These are phyloP conservation scores for Ailuropoda melanoleuca DNA, from an alignment of 2,113 vertebrate genomes.

Conservation along the genomic window DNA sequence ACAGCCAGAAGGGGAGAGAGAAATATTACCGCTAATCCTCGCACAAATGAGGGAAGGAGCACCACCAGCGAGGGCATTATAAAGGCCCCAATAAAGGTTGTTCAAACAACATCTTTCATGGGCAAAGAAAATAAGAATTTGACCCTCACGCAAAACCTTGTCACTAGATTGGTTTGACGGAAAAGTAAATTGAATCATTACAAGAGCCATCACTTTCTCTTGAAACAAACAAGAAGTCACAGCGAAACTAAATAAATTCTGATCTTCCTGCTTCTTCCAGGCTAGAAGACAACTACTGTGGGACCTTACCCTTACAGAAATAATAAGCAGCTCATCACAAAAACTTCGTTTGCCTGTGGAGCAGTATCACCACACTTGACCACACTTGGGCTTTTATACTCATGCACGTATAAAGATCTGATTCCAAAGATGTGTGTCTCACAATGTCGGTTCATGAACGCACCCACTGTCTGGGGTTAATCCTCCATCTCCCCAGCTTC, in stretches of 20 bases:
- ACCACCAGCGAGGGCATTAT: accelerated
- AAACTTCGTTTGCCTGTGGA: not conserved
- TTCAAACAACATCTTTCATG: not conserved
- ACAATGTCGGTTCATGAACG: not conserved
- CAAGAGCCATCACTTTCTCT: not conserved
- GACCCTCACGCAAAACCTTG: not conserved
- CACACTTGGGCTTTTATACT: not conserved
- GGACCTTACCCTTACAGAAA: not conserved
- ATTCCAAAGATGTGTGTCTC: not conserved
- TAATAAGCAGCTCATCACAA: not conserved
- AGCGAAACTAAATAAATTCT: not conserved
- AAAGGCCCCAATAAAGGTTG: not conserved
- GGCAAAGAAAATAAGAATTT: not conserved
- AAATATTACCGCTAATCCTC: not conserved
- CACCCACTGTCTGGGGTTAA: accelerated
- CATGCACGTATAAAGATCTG: not conserved
- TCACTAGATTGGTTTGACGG: not conserved
- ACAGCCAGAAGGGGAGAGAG: not conserved
- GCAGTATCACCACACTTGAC: not conserved
- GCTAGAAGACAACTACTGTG: not conserved
- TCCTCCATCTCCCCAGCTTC: not conserved
- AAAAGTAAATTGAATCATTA: not conserved
- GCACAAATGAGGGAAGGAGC: not conserved
- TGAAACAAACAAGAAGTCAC: slow-evolving; percentile 7
- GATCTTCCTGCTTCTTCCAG: not conserved